Evolutionary conservation across 2,888 invertebrate genomes (phyloP), one percentile per base, ranked within the genome.

Genomic region (Athripsodes cinereus): DNA sequence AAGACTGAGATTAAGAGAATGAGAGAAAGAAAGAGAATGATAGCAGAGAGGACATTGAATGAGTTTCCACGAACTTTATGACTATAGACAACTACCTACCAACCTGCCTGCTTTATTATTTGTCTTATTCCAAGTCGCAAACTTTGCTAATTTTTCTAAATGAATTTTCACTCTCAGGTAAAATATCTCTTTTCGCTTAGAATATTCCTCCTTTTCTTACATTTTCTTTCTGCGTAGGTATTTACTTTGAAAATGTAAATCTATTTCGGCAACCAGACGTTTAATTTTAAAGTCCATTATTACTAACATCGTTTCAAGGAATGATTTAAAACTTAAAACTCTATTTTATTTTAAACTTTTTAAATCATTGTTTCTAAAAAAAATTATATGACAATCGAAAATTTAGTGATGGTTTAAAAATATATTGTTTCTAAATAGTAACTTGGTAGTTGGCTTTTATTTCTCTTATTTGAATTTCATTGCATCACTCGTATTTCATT

Each of bases 111-210:
- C n/a, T n/a, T n/a, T n/a, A 13, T 40, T 20, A 18, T 13, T 21
- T 22, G 50, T 18, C 3, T 50, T 50, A 50, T 50, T 50, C 50
- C 21, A 50, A 50, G 22, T 50, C 22, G 49, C 34, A 18, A 21
- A 40, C 21, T 49, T 20, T 2, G 55, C 49, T 55, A 55, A 55
- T 55, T 55, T 55, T 21, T 31, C 34, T 48, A 55, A 55, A 48
- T 47, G 34, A 55, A 48, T 48, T 48, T 31, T 16, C 49, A 20
- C 55, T 50, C 50, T 50, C 22, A 11, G 50, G 22, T 16, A 26
- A 50, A 50, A 50, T 50, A 50, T 50, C 50, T 26, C 50, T 50
- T 50, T 50, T 47, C 19, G 47, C 19, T 47, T 20, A 3, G 40
- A 40, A 8, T 40, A 40, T 16, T 40, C 40, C 13, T 13, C 13